Evolutionary conservation across 2,113 vertebrate genomes (phyloP).

Genomic region (Amphiprion percula): DNA sequence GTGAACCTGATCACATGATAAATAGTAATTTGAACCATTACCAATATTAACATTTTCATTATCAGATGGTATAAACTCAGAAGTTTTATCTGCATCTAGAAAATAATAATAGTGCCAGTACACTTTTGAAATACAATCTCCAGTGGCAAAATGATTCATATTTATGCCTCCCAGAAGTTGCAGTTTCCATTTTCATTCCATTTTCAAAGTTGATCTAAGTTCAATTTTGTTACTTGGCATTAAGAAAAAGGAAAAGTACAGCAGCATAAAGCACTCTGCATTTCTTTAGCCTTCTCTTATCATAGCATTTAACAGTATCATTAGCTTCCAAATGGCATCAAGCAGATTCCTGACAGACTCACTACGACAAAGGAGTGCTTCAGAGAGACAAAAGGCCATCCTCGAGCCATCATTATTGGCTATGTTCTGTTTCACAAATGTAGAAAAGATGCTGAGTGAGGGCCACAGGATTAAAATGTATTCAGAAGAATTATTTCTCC

Average conservation of each 20-base stretch:
- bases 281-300: constrained; percentile 9
- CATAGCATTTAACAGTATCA: constrained; percentile 5
- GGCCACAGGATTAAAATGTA: constrained; percentile 36
- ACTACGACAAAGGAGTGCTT: constrained; percentile 19
- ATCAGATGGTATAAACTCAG: too few relatives aligned
- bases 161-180: constrained; percentile 15
- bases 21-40: too few relatives aligned
- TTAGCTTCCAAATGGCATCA: not conserved
- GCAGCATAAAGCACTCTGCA: not conserved
- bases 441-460: constrained; percentile 29
- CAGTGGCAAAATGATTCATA: constrained; percentile 29
- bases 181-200: constrained; percentile 14
- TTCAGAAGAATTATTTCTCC: constrained; percentile 34
- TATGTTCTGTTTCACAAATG: constrained; percentile 48
- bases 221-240: constrained; percentile 18
- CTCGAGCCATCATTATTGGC: constrained; percentile 17
- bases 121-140: constrained; percentile 16
- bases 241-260: constrained; percentile 13
- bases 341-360: constrained; percentile 17
- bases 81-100: not conserved
- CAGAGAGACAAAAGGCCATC: not conserved
- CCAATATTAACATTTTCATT: too few relatives aligned
- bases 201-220: constrained; percentile 27
- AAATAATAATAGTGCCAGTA: not conserved
- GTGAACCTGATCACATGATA: too few relatives aligned